phyloP scores from a whole-genome alignment of 2,797 vertebrate genomes.

The Nannoperca australis region DNA sequence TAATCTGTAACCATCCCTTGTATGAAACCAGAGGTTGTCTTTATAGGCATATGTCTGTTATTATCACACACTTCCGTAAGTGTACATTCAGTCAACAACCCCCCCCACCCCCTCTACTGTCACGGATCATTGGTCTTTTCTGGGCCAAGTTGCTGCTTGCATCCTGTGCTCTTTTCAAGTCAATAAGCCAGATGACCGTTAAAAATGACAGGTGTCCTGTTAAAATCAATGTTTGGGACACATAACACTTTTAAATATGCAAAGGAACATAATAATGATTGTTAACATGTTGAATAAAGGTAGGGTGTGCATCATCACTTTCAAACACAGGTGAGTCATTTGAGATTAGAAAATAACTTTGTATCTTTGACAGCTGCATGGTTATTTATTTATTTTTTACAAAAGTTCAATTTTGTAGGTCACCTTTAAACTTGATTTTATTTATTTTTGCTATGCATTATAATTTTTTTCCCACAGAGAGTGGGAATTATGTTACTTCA shows the following conservation, averaged over 20 bases:
- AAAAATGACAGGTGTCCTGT: slow-evolving; percentile 28
- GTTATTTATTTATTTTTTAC: not conserved
- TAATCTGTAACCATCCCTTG: slow-evolving; percentile 58
- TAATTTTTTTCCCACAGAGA: not conserved
- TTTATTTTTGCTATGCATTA: too few relatives aligned
- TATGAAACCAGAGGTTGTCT: slow-evolving; percentile 45
- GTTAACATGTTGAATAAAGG: slow-evolving; percentile 13
- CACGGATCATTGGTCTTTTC: slow-evolving; percentile 59
- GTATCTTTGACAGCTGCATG: not conserved
- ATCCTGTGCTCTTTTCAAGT: slow-evolving; percentile 71
- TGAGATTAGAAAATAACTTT: not conserved
- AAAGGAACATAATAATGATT: slow-evolving; percentile 12
- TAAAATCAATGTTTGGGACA: slow-evolving; percentile 24
- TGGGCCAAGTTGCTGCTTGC: slow-evolving; percentile 45
- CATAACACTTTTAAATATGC: not conserved
- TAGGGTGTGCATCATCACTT: not conserved
- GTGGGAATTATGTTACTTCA: not conserved
- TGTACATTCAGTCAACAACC: slow-evolving; percentile 50
- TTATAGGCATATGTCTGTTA: slow-evolving; percentile 36
- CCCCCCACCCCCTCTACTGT: not conserved
- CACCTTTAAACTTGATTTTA: not conserved
- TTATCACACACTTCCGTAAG: slow-evolving; percentile 58
- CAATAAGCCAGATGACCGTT: slow-evolving; percentile 40
- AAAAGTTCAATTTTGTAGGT: not conserved
- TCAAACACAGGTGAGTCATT: not conserved